Evolutionary conservation across 2,888 invertebrate species (phyloP).

Genomic region (Eudemis profundana): DNA sequence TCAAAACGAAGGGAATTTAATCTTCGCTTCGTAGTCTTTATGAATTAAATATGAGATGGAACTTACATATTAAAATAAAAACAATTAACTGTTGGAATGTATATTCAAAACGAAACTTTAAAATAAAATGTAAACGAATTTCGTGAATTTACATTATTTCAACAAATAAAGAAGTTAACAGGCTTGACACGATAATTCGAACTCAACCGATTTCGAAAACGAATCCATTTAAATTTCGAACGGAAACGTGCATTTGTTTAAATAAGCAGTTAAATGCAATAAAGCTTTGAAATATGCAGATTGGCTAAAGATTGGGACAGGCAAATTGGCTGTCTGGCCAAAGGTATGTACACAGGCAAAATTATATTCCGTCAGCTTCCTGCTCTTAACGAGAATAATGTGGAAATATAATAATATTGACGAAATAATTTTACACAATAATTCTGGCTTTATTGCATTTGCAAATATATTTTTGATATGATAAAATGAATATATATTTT

Average conservation of each 20-base stretch:
- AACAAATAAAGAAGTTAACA: conserved; percentile 28
- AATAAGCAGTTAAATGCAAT: conserved; percentile 38
- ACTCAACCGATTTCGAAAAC: conserved; percentile 29
- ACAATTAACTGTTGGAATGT: no score
- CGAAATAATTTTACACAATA: background rate
- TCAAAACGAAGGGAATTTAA: no score
- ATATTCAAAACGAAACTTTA: background rate
- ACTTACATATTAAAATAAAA: no score
- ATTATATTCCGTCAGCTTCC: conserved; percentile 21
- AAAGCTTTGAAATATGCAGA: conserved; percentile 38
- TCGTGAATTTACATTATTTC: background rate
- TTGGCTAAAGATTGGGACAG: conserved; percentile 31
- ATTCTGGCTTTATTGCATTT: background rate
- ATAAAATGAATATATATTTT: background rate
- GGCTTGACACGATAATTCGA: conserved; percentile 30
- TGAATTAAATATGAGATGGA: no score
- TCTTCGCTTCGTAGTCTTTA: no score
- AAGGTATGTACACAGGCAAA: conserved; percentile 12
- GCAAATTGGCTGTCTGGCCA: conserved; percentile 28
- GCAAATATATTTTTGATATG: background rate
- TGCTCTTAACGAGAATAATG: conserved; percentile 19
- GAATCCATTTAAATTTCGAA: conserved; percentile 36
- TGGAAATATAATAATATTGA: background rate
- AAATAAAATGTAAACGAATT: background rate
- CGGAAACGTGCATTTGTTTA: conserved; percentile 40